phyloP scores from a whole-genome alignment of 35 echinoderm and acorn worm species.

The Ophiothrix spiculata region DNA sequence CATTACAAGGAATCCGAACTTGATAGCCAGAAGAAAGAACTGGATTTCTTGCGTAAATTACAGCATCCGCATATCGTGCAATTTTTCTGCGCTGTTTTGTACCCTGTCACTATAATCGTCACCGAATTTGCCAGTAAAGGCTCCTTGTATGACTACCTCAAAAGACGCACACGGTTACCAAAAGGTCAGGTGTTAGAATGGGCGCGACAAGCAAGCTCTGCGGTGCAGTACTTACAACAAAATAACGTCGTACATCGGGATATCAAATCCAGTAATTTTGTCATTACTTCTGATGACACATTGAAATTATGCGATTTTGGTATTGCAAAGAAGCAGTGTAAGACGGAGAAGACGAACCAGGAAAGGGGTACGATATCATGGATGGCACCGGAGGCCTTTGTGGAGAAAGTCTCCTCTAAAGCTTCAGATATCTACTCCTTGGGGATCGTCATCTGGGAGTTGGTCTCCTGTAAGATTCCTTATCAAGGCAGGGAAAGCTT shows the following conservation, averaged over 20 bases:
- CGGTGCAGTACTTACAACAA: neutral
- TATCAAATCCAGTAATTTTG: slow-evolving; percentile 13
- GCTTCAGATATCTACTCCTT: slow-evolving; percentile 15
- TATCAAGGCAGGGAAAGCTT: neutral
- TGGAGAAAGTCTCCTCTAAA: neutral
- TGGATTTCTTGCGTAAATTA: neutral
- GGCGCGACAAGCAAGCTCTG: neutral
- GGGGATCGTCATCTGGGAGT: slow-evolving; percentile 14
- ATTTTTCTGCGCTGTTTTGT: neutral
- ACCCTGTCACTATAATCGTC: neutral
- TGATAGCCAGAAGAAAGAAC: neutral
- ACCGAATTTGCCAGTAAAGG: neutral
- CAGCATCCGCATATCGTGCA: neutral
- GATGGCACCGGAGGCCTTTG: slow-evolving; percentile 17
- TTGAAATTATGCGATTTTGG: slow-evolving; percentile 22
- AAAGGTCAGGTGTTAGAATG: neutral
- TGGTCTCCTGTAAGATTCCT: neutral
- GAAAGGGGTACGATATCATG: neutral
- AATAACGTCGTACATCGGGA: neutral
- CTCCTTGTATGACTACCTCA: neutral
- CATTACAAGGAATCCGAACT: neutral
- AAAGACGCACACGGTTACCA: neutral
- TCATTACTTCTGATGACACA: slow-evolving; percentile 6
- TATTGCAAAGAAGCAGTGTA: neutral
- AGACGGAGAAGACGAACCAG: neutral